phyloP scores from a whole-genome alignment of 2,888 invertebrate species.

The Diadegma fenestrale region DNA sequence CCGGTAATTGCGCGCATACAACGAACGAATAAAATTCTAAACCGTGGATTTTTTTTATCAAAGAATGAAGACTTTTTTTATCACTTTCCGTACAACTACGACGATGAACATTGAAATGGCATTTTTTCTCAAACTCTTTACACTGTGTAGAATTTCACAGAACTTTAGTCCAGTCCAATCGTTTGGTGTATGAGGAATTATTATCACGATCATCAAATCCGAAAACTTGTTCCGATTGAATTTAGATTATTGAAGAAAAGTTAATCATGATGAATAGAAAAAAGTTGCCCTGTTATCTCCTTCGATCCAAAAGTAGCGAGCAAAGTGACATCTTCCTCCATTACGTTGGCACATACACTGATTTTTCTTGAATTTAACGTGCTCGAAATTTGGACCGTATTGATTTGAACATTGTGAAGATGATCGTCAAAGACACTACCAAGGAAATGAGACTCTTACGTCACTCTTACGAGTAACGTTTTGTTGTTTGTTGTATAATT shows the following conservation, averaged over 20 bases:
- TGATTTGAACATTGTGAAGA: not conserved
- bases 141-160: no score
- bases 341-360: not conserved
- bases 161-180: no score
- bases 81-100: not conserved
- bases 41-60: not conserved
- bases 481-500: not conserved
- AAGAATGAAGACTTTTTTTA: no score
- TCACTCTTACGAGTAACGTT: not conserved
- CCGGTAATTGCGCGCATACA: no score
- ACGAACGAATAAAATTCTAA: no score
- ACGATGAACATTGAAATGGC: not conserved
- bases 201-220: no score
- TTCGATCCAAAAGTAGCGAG: not conserved
- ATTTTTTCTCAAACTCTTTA: no score
- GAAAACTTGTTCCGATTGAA: not conserved
- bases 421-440: not conserved
- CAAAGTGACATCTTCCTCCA: not conserved
- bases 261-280: not conserved
- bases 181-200: no score
- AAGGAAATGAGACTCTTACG: slow-evolving; percentile 13
- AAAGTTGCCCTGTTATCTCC: not conserved
- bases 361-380: not conserved
- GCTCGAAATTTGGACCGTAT: slow-evolving; percentile 1
- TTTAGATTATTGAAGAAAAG: not conserved